phyloP scores from a whole-genome alignment of 1,140 invertebrate genomes.

The Papilio polyxenes region DNA sequence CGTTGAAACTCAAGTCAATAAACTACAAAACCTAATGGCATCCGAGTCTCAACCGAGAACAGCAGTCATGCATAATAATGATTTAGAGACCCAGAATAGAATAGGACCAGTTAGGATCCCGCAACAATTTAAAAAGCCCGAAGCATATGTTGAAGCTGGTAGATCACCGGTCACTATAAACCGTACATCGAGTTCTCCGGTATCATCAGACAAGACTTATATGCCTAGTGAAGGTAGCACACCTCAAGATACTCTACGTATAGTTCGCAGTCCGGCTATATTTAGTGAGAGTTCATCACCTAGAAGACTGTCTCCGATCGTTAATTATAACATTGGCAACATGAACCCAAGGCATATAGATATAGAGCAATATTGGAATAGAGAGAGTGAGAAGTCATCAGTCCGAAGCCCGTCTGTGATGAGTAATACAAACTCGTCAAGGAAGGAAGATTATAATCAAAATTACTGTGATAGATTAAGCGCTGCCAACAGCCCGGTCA shows the following conservation, averaged over 20 bases:
- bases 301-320: slow-evolving; percentile 73
- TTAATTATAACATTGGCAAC: slow-evolving; percentile 79
- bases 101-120: slow-evolving; percentile 70
- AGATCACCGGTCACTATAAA: slow-evolving; percentile 59
- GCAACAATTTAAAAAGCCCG: slow-evolving; percentile 68
- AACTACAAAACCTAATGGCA: slow-evolving; percentile 70
- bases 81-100: slow-evolving; percentile 62
- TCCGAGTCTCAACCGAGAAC: slow-evolving; percentile 63
- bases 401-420: slow-evolving; percentile 60
- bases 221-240: slow-evolving; percentile 63
- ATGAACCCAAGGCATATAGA: slow-evolving; percentile 80
- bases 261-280: slow-evolving; percentile 67
- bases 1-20: slow-evolving; percentile 76
- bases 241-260: slow-evolving; percentile 67
- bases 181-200: slow-evolving; percentile 61
- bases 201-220: slow-evolving; percentile 48
- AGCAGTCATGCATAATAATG: slow-evolving; percentile 56
- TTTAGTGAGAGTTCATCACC: slow-evolving; percentile 76
- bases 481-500: slow-evolving; percentile 64
- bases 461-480: slow-evolving; percentile 75
- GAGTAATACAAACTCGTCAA: slow-evolving; percentile 64
- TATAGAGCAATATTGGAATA: slow-evolving; percentile 75
- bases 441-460: slow-evolving; percentile 74
- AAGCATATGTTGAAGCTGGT: slow-evolving; percentile 53
- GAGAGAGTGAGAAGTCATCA: slow-evolving; percentile 68